Evolutionary conservation across 2,797 vertebrate genomes (phyloP).

Genomic region (Protosalanx chinensis): DNA sequence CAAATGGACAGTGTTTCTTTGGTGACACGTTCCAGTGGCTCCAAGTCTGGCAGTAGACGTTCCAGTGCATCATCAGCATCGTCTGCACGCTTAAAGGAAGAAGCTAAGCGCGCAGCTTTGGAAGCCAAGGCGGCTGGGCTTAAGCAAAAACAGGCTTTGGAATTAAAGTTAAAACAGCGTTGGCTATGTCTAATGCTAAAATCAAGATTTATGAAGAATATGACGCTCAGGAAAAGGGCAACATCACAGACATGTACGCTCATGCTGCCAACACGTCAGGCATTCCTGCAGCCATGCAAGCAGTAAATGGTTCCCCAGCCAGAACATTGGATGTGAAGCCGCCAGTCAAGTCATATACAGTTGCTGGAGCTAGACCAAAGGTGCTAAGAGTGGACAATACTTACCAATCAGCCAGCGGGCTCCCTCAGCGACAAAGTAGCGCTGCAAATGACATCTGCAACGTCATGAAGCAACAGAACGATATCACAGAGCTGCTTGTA

Average conservation of each 20-base stretch:
- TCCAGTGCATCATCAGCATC: not conserved
- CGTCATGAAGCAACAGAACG: slow-evolving; percentile 12
- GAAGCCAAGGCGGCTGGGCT: not conserved
- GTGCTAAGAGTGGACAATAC: no score
- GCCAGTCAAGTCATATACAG: no score
- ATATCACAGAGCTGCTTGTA: slow-evolving; percentile 18
- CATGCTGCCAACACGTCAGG: no score
- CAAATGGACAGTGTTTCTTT: not conserved
- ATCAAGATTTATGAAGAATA: slow-evolving; percentile 1
- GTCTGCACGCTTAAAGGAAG: not conserved
- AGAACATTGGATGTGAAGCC: no score
- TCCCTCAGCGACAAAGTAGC: no score
- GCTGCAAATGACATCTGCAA: no score
- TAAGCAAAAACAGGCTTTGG: slow-evolving; percentile 11
- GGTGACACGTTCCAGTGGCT: not conserved
- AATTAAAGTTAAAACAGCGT: slow-evolving; percentile 1
- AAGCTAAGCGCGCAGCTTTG: not conserved
- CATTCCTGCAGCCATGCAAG: no score
- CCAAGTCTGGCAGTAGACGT: not conserved
- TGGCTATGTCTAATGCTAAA: slow-evolving; percentile 9
- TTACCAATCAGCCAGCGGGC: no score
- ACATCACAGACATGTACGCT: no score
- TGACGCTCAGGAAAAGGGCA: not conserved
- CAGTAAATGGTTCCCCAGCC: no score
- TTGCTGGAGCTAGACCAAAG: no score